Base-by-base conservation (phyloP, 2,113 vertebrate species). In the Myotis yumanensis region DNA sequence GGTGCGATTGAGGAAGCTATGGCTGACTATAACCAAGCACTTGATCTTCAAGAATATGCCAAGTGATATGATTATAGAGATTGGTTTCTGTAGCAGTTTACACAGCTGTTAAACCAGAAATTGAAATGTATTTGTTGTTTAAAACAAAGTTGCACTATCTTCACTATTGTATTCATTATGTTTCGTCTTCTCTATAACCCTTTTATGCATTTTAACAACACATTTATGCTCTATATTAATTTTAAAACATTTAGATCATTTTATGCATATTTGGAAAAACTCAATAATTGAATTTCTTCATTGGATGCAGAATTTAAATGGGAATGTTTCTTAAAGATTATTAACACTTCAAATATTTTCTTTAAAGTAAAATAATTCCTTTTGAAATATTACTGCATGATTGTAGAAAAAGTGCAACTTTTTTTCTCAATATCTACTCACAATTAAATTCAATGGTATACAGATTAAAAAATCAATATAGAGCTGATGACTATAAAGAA, bases 1-100 rank as follows among this genome's bases (percentile, higher is more conserved):
- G 98, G 98, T 86, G 94, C 97, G 93, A 98, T 57, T 17, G 97
- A 98, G 68, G 97, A 98, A 92, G 98, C 98, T 30, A 40, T 99
- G 66, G 85, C 97, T 73, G 98, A 99, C 94, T 99, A 98, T 92
- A 98, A 97, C 71, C 97, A 96, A 95, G 98, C 98, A 32, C 95
- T 99, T 75, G 96, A 95, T 68, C 96, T 99, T 86, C 97, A 98
- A 96, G 98, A 98, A n/a, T 30, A 57, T 76, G 69, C 85, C 51
- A 62, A 23, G 51, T 17, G 37, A 75, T 28, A 5, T 97, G 95
- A 97, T 77, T 54, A 79, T 16, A 16, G 17, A 51, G 40, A 77
- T 71, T 9, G 20, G 40, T 16, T 85, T 93, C 64, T 54, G 7
- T 23, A 43, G 11, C 23, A 22, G 3, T 28, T 75, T 88, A 80